These are phyloP conservation scores for Vandiemenella viatica DNA, from an alignment of 2,888 invertebrate species.

Conservation along the genomic window DNA sequence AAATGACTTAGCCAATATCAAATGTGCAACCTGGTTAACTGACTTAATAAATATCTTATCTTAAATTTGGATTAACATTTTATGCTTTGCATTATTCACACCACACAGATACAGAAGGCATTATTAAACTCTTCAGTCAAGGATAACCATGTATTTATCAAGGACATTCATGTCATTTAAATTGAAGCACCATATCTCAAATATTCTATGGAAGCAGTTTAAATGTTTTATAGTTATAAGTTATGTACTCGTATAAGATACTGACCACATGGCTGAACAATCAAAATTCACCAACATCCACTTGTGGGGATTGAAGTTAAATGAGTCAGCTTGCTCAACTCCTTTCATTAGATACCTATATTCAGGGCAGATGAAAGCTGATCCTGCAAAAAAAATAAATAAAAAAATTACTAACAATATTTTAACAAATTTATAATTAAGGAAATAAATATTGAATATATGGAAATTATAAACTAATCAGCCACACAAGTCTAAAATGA, in stretches of 20 bases:
- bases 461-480: too few relatives aligned
- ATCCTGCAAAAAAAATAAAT: conserved; percentile 31
- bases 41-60: background rate
- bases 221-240: too few relatives aligned
- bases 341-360: conserved; percentile 81
- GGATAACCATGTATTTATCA: too few relatives aligned
- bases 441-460: too few relatives aligned
- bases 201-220: too few relatives aligned
- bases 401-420: background rate
- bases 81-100: background rate
- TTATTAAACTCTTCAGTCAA: background rate
- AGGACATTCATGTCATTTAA: too few relatives aligned
- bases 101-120: background rate
- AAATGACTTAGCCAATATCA: too few relatives aligned
- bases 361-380: conserved; percentile 94
- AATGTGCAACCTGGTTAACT: too few relatives aligned
- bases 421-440: too few relatives aligned
- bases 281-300: conserved; percentile 99
- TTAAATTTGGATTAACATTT: background rate
- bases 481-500: too few relatives aligned
- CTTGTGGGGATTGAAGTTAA: conserved; percentile 98
- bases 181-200: too few relatives aligned
- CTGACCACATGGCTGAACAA: conserved; percentile 90
- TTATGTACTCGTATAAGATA: too few relatives aligned
- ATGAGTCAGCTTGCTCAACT: conserved; percentile 82